These are phyloP conservation scores for Borostomias antarcticus DNA, from an alignment of 2,797 vertebrate species.

Conservation along the genomic window DNA sequence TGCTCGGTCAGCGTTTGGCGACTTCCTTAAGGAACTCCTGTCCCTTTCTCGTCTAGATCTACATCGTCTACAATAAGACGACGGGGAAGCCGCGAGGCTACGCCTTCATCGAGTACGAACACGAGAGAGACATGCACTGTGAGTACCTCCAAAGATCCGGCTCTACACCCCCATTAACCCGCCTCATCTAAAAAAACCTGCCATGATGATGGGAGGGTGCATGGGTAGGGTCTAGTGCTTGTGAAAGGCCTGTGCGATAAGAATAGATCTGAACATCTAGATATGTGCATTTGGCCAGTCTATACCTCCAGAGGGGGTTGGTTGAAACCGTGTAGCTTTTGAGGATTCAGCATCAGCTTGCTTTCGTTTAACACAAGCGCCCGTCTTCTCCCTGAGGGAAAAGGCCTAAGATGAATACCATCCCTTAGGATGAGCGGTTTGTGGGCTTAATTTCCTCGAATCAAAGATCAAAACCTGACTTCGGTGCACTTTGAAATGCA, in stretches of 20 bases:
- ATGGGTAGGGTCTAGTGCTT: background rate
- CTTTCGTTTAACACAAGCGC: background rate
- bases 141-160: slow-evolving; percentile 70
- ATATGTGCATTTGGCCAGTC: background rate
- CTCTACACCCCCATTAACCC: background rate
- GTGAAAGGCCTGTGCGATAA: background rate
- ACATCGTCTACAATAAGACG: slow-evolving; percentile 94
- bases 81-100: slow-evolving; percentile 93
- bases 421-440: background rate
- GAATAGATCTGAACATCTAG: background rate
- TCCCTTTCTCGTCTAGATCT: slow-evolving; percentile 78
- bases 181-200: background rate
- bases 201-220: background rate
- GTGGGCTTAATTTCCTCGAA: background rate
- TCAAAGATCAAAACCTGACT: too few species aligned
- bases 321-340: background rate
- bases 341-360: background rate
- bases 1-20: too few species aligned
- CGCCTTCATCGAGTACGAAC: slow-evolving; percentile 96
- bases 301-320: too few species aligned
- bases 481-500: too few species aligned
- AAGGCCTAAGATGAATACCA: background rate
- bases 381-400: background rate
- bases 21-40: background rate
- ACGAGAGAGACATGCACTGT: slow-evolving; percentile 98